Evolutionary conservation across 2,888 invertebrate genomes (phyloP), one percentile per base, ranked within the genome.

Genomic region (Idaea straminata): DNA sequence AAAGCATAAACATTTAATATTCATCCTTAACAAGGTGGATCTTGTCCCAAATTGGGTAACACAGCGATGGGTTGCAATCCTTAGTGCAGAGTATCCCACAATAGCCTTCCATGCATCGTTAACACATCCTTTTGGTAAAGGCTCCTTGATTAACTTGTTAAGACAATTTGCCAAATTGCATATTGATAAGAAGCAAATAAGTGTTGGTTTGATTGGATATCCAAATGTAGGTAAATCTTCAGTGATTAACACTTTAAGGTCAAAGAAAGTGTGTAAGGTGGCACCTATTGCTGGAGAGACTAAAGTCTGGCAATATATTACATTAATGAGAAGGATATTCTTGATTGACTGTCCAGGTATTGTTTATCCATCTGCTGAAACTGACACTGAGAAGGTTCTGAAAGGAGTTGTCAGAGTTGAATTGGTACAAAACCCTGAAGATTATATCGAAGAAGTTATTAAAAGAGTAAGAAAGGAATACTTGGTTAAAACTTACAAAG

Each of bases 171-270:
- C 95, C 0, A 99, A 99, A 88, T 92, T 99, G 15, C 99, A 99
- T 81, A 93, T 96, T 67, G 99, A 99, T 83, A 98, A 98, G 83
- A 99, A 99, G 81, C 99, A 99, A 93, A 99, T 99, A 68, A 99
- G 98, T 84, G 98, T 99, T 62, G 99, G 99, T 0, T 97, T 99
- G 75, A 98, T 99, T 83, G 99, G 99, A 0, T 99, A 99, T 86
- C 99, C 99, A 3, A 99, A 99, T 93, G 98, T 98, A 5, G 99
- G 99, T 0, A 99, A 99, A 89, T 99, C 99, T 70, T 99, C 99
- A 0, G 96, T 99, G 5, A 99, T 99, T 72, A 99, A 99, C 86
- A 98, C 99, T 0, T 91, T 99, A 65, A 94, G 98, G 65, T 96
- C 97, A 10, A 99, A 99, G 82, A 99, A 99, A 90, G 99, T 99